phyloP scores from a whole-genome alignment of 1,140 invertebrate genomes.

The Leguminivora glycinivorella region DNA sequence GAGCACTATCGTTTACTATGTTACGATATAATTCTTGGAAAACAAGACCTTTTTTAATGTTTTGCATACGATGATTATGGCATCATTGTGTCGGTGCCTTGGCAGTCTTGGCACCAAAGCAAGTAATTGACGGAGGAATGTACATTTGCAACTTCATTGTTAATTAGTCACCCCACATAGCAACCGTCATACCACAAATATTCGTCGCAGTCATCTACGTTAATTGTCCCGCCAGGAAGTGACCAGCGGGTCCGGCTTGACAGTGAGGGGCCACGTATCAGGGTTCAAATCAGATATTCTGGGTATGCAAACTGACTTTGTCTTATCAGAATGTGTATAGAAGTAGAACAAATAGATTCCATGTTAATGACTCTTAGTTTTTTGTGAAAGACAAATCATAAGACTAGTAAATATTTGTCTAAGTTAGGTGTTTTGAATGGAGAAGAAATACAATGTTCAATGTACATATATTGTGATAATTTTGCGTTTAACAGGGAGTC shows the following conservation, averaged over 20 bases:
- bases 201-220: constrained; percentile 44
- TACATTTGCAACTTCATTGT: constrained; percentile 37
- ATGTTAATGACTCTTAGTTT: neutral
- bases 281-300: neutral
- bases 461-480: too few species aligned
- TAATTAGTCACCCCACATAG: constrained; percentile 38
- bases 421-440: too few species aligned
- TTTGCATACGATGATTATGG: neutral
- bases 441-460: too few species aligned
- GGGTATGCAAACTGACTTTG: neutral
- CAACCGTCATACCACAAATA: constrained; percentile 24
- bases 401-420: too few species aligned
- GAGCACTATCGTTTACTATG: too few species aligned
- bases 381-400: neutral
- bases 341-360: neutral
- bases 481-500: too few species aligned
- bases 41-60: neutral
- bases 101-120: neutral
- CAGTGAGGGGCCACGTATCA: constrained; percentile 42
- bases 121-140: constrained; percentile 21
- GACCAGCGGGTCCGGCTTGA: constrained; percentile 50
- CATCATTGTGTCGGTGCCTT: neutral
- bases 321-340: neutral
- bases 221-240: constrained; percentile 71
- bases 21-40: constrained; percentile 5